Conservation (phyloP, 2,113 vertebrate species). For the Myiopsitta monachus region DNA sequence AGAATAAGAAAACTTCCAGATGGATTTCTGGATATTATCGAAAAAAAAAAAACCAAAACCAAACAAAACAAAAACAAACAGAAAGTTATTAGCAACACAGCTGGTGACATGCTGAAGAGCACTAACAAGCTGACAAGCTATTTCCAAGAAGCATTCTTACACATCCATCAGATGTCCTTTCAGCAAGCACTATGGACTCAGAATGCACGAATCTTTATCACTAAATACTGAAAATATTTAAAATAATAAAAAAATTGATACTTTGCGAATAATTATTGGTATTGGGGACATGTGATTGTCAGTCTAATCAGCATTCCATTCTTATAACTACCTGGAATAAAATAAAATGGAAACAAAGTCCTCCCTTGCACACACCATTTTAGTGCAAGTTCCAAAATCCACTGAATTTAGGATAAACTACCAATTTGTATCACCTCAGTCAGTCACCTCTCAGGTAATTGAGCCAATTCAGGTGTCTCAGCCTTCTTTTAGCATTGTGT, state of each 20-base stretch:
- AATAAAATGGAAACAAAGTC: background rate
- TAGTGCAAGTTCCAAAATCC: background rate
- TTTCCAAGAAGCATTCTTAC: background rate
- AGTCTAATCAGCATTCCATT: background rate
- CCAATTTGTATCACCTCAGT: no score
- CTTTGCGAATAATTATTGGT: background rate
- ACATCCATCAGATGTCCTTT: background rate
- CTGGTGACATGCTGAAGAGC: background rate
- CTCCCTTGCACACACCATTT: background rate
- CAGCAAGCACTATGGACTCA: background rate
- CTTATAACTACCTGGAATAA: background rate
- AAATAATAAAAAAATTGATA: background rate
- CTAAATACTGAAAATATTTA: background rate
- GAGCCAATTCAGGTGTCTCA: background rate
- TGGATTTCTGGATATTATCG: background rate
- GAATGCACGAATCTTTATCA: background rate
- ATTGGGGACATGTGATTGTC: background rate
- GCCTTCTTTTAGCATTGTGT: background rate
- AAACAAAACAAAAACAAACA: background rate
- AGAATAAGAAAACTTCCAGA: background rate
- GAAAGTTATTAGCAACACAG: background rate
- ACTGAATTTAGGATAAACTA: background rate
- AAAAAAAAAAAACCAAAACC: background rate
- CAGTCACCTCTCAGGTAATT: background rate
- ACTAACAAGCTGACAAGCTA: background rate